A percentile compares a stretch with the other conserved stretches of the same genome.
phyloP scores from a whole-genome alignment of 2,797 vertebrate genomes.

The Arrhamphus sclerolepis region DNA sequence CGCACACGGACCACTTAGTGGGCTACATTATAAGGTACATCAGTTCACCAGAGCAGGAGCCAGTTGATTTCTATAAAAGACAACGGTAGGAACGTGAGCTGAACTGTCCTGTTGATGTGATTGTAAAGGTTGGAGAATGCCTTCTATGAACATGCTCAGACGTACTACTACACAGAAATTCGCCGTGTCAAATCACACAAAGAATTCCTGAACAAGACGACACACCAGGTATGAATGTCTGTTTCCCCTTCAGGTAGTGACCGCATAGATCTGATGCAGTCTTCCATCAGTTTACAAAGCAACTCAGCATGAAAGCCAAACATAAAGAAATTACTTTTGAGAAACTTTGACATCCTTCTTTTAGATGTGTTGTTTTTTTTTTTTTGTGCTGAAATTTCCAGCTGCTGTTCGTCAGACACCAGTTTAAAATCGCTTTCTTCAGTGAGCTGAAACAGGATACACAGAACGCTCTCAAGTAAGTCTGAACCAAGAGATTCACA shows the following conservation, averaged over 20 bases:
- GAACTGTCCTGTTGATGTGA: background rate
- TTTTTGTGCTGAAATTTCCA: slow-evolving; percentile 49
- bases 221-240: slow-evolving; percentile 88
- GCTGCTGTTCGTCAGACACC: slow-evolving; percentile 98
- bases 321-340: background rate
- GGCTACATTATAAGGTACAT: slow-evolving; percentile 96
- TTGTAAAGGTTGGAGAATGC: slow-evolving; percentile 93
- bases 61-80: background rate
- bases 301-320: too few relatives aligned
- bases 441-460: slow-evolving; percentile 98
- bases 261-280: too few relatives aligned
- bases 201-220: slow-evolving; percentile 98
- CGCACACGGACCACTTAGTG: slow-evolving; percentile 97
- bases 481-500: background rate
- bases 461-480: slow-evolving; percentile 97
- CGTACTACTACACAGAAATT: slow-evolving; percentile 97
- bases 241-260: background rate
- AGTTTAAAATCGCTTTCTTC: slow-evolving; percentile 99
- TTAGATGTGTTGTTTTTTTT: background rate
- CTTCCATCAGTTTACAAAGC: too few relatives aligned
- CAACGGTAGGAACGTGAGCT: background rate
- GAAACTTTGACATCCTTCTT: background rate
- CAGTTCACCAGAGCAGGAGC: background rate
- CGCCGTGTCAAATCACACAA: slow-evolving; percentile 98
- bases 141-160: slow-evolving; percentile 97